These are phyloP conservation scores for Equus przewalskii DNA, from an alignment of 2,113 vertebrate genomes.

Conservation along the genomic window DNA sequence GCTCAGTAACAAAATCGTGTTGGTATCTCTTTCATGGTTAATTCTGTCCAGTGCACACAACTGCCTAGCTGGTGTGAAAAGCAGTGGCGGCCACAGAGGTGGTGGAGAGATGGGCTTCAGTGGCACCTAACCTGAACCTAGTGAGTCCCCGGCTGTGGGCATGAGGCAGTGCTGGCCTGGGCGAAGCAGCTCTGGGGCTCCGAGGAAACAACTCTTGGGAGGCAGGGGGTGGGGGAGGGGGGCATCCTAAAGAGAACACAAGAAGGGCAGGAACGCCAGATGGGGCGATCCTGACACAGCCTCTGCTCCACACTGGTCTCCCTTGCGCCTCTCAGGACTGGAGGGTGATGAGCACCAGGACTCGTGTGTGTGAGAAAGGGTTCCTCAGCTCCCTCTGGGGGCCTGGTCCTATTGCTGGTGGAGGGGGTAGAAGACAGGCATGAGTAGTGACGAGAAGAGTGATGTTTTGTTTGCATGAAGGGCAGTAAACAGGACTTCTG, in stretches of 20 bases:
- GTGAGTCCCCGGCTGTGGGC: conserved; percentile 22
- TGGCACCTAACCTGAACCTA: background rate
- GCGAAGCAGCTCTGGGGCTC: background rate
- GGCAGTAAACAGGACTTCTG: accelerated
- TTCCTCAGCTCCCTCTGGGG: background rate
- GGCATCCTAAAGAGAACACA: background rate
- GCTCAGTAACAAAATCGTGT: too few relatives aligned
- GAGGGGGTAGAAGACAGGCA: too few relatives aligned
- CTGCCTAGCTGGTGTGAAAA: background rate
- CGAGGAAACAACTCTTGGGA: background rate
- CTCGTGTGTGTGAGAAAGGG: too few relatives aligned
- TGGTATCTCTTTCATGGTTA: too few relatives aligned
- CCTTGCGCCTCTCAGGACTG: accelerated
- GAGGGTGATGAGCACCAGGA: accelerated
- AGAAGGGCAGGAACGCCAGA: background rate
- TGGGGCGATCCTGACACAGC: accelerated
- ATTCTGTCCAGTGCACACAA: background rate
- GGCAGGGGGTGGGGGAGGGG: too few relatives aligned
- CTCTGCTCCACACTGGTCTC: accelerated
- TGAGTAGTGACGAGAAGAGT: too few relatives aligned
- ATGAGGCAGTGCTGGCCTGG: background rate
- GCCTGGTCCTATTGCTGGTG: too few relatives aligned
- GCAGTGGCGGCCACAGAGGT: background rate
- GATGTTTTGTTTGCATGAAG: too few relatives aligned
- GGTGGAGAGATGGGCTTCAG: conserved; percentile 38